Base-by-base conservation (phyloP, 2,888 invertebrate genomes). In the Rhimphoctona megacephalus region DNA sequence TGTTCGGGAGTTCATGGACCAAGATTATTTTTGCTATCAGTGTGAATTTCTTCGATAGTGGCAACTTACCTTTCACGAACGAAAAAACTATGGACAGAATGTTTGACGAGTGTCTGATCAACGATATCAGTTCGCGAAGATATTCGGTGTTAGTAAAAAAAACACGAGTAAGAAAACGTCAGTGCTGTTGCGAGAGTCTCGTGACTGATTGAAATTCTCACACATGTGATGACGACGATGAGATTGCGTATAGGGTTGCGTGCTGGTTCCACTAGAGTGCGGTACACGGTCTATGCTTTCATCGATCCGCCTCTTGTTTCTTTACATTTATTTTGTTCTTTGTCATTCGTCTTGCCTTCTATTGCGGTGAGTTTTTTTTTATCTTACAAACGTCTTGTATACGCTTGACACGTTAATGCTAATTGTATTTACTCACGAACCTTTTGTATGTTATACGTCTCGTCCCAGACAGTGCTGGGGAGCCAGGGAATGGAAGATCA, bases 191-290 rank as follows among this genome's bases (percentile, higher is more conserved):
- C 64, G 74, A 46, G 61, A 84, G 66, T 84, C 49, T 69, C 81
- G 78, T 82, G 79, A 46, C 79, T 49, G 78, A 82, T 86, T 74
- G 30, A 14, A 74, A 36, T 66, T 64, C 49, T 85, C 46, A 64
- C 70, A 61, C 81, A 81, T 70, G 81, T 64, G 72, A 81, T 74
- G 64, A 76, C 83, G 74, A 84, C 64, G 43, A 64, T 73, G 70
- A 64, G 69, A 80, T 82, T 74, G 79, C 66, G 74, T 72, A 67
- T 36, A 39, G 84, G 85, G 86, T 90, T 87, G 90, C 89, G 88
- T 89, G 88, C 73, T 64, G 81, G 82, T 82, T 86, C 76, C 87
- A 87, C 84, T 73, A 83, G 88, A 88, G 89, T 88, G 89, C 86
- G 83, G 80, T 88, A 89, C 80, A 74, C 88, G 83, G 61, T 49